These are phyloP conservation scores for Peribatodes rhomboidaria DNA, from an alignment of 2,888 invertebrate genomes.

Conservation along the genomic window DNA sequence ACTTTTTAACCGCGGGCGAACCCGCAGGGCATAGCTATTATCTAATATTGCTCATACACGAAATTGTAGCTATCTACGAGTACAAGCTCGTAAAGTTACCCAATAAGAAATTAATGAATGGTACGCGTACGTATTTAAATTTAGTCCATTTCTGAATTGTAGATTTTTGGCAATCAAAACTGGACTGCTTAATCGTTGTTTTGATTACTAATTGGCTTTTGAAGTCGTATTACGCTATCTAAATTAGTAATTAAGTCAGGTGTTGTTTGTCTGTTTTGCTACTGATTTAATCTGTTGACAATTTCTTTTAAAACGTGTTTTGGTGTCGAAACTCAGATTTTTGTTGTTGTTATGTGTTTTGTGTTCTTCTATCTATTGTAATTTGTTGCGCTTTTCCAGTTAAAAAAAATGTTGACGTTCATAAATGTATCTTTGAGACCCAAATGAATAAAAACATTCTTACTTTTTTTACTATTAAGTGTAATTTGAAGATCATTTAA, in stretches of 20 bases:
- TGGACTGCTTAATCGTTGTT: not conserved
- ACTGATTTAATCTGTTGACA: conserved; percentile 1
- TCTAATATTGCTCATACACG: not conserved
- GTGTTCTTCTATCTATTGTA: too few species aligned
- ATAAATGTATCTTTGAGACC: too few species aligned
- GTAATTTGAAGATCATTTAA: not conserved
- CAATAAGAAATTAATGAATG: not conserved
- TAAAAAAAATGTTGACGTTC: too few species aligned
- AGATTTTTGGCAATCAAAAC: conserved; percentile 3
- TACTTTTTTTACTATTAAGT: too few species aligned
- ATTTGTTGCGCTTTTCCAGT: too few species aligned
- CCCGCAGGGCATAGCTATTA: too few species aligned
- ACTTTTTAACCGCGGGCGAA: too few species aligned
- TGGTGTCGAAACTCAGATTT: too few species aligned
- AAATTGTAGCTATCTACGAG: not conserved
- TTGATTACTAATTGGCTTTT: conserved; percentile 10
- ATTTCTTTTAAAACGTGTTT: too few species aligned
- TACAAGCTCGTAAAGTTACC: not conserved
- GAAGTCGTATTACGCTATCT: conserved; percentile 8
- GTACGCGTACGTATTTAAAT: not conserved
- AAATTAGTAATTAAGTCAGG: conserved; percentile 3
- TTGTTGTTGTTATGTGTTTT: too few species aligned
- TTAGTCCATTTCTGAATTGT: not conserved
- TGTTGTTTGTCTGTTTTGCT: not conserved
- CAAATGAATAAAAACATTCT: too few species aligned